Conservation (phyloP, 2,113 vertebrate genomes). For the Capra hircus region DNA sequence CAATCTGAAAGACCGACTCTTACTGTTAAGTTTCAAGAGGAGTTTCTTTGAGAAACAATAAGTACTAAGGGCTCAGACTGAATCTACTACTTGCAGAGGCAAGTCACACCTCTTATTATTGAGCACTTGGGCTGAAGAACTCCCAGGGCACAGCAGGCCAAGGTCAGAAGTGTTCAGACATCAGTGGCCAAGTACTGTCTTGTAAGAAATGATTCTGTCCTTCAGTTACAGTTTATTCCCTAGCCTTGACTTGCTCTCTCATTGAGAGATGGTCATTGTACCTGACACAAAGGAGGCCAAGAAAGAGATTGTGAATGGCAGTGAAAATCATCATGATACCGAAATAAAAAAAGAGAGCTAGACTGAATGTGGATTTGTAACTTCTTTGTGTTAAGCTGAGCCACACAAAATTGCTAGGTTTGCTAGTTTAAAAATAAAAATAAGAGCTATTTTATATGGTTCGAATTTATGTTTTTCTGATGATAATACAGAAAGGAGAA, state of each 20-base stretch:
- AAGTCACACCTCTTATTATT: not conserved
- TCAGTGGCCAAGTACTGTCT: not conserved
- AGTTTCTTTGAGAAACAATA: not conserved
- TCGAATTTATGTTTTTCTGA: not conserved
- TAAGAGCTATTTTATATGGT: not conserved
- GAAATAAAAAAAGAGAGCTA: not conserved
- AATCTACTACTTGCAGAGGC: not conserved
- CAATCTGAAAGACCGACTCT: not conserved
- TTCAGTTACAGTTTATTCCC: not conserved
- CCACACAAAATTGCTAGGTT: not conserved
- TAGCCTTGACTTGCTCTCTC: not conserved
- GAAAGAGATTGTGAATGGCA: not conserved
- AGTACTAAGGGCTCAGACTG: not conserved
- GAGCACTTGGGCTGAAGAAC: not conserved
- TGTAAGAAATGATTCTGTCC: not conserved
- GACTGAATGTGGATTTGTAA: not conserved
- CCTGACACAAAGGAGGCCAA: not conserved
- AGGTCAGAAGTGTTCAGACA: not conserved
- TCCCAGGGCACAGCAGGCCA: not conserved
- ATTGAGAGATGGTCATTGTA: not conserved
- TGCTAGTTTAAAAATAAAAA: not conserved
- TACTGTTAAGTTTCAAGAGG: not conserved
- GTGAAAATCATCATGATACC: not conserved
- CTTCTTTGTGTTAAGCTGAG: not conserved
- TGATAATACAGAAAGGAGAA: not conserved